Evolutionary conservation across 2,113 vertebrate genomes (phyloP), one percentile per base, ranked within the genome.

Genomic region (Sander lucioperca): DNA sequence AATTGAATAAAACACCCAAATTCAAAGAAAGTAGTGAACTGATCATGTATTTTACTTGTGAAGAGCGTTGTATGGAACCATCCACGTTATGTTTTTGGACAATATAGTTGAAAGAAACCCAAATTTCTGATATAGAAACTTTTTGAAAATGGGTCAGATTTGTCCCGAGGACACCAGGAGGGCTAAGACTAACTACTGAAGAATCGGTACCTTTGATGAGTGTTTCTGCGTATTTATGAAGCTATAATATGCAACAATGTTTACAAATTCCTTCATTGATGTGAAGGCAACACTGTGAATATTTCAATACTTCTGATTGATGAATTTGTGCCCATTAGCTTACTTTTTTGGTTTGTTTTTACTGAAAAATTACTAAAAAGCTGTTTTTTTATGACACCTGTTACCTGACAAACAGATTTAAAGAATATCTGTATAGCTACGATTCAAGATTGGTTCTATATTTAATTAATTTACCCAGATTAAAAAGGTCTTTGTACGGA

Each of bases 261-360:
- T 94, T 94, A 94, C 93, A 93, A 74, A 74, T 90, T 86, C 91
- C 92, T 77, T 88, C 75, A 36, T 61, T 54, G 85, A 85, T 90
- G 90, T 93, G 90, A 89, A 82, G 79, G 76, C 81, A 89, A 73
- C 91, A 94, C 93, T 94, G 93, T 94, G 93, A 94, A 93, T 87
- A 86, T 89, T 87, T 87, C 79, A 86, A 86, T 85, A 83, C 77
- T 89, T 92, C 43, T 75, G 65, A 84, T 90, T 90, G 45, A 84
- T 90, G 68, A 83, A 86, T 54, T 64, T 90, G 70, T 91, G 82
- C 77, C 78, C 91, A 4, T 83, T 66, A 70, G 5, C 48, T 75
- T 47, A 18, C 36, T 21, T 50, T 62, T 71, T 23, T 33, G 30
- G 30, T 25, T 48, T 79, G 64, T 14, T 78, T 90, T 65, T 59